A percentile compares a stretch with the other conserved stretches of the same genome.
phyloP scores from a whole-genome alignment of 1,140 invertebrate genomes.

The Diprion similis region DNA sequence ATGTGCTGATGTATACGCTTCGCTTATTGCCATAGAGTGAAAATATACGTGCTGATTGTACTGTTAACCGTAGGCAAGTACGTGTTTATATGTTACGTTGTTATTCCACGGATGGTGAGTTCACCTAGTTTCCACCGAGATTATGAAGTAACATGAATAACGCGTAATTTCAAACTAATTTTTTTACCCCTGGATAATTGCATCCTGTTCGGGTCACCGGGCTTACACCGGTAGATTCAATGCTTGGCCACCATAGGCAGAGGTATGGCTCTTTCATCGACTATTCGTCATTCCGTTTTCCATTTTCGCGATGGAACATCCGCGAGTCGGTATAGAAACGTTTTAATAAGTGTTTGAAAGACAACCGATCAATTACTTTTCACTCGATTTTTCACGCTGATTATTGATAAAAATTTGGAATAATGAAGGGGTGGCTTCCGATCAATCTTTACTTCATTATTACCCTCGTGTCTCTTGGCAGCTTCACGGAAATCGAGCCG shows the following conservation, averaged over 20 bases:
- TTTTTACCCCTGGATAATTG: neutral
- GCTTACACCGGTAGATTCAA: neutral
- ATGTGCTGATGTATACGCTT: no score
- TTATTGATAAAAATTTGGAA: neutral
- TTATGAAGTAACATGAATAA: neutral
- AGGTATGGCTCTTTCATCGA: neutral
- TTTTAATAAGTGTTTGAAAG: no score
- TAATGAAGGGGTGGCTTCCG: neutral
- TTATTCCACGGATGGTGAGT: neutral
- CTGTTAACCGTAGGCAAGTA: no score
- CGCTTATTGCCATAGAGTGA: no score
- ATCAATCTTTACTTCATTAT: neutral
- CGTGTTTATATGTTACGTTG: no score
- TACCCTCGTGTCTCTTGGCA: neutral
- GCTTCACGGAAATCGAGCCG: neutral
- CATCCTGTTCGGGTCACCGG: neutral
- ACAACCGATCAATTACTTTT: no score
- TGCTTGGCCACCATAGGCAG: neutral
- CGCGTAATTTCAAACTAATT: neutral
- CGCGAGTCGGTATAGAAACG: neutral
- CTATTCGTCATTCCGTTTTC: neutral
- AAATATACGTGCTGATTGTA: no score
- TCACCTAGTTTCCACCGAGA: neutral
- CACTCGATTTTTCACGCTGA: no score
- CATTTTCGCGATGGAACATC: neutral